These are phyloP conservation scores for Vollenhovia emeryi DNA, from an alignment of 1,140 invertebrate species.

Conservation along the genomic window DNA sequence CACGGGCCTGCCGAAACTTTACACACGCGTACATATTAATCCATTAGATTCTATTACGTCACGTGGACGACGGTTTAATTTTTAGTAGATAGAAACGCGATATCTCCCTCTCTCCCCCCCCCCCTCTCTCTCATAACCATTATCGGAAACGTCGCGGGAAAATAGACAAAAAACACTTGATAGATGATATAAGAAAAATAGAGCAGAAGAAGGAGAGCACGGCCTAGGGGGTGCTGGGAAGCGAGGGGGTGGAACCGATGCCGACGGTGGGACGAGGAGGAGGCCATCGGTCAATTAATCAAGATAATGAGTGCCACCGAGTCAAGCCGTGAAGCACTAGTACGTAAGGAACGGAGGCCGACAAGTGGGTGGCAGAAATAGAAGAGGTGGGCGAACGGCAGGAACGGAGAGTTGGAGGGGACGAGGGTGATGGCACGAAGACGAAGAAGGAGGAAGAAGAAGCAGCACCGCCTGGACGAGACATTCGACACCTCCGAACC, in stretches of 20 bases:
- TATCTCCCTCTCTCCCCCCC: background rate
- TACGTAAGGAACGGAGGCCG: conserved; percentile 55
- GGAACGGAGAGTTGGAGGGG: background rate
- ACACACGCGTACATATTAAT: conserved; percentile 43
- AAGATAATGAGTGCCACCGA: conserved; percentile 84
- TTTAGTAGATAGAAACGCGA: conserved; percentile 41
- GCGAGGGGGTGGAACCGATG: background rate
- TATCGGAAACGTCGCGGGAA: conserved; percentile 57
- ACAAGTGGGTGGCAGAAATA: conserved; percentile 58
- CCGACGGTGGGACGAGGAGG: conserved; percentile 47
- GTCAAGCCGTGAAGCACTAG: conserved; percentile 71
- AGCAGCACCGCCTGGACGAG: conserved; percentile 80
- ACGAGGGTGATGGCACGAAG: conserved; percentile 60
- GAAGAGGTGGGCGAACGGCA: conserved; percentile 65
- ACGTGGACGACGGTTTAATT: conserved; percentile 34
- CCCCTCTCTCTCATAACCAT: conserved; percentile 31
- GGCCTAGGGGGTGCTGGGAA: background rate
- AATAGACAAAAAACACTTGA: conserved; percentile 59
- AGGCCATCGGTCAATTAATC: conserved; percentile 85
- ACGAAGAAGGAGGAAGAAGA: conserved; percentile 69
- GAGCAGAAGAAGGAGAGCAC: conserved; percentile 28
- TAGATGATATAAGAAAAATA: conserved; percentile 61
- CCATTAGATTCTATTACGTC: conserved; percentile 32
- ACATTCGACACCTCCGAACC: conserved; percentile 84
- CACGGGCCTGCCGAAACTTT: conserved; percentile 15